Evolutionary conservation across 2,113 vertebrate species (phyloP), one percentile per base, ranked within the genome.

Genomic region (Psammodynastes pulverulentus): DNA sequence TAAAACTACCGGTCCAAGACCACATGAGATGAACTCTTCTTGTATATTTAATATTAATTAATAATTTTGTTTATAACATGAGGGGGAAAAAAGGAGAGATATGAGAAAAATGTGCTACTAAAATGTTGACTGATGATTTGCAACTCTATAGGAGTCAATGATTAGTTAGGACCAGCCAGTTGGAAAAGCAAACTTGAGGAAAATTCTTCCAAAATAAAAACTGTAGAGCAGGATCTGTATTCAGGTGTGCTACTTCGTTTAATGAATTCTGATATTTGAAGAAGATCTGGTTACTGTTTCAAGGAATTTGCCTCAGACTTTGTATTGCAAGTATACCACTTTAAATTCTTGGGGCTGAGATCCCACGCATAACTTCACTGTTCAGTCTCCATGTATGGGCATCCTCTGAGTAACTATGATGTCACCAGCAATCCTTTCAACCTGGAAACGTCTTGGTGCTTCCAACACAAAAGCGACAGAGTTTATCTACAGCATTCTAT

Each of bases 11-110:
- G 91, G 86, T 84, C 52, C 5, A 93, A 94, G 94, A 21, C 45
- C 53, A 92, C 90, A 93, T 89, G 24, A 94, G 91, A 93, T 92
- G 39, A 92, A 90, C 87, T 24, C 43, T 84, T 93, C 93, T 67
- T 23, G 9, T 90, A 52, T 15, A 84, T 53, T 92, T 86, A 52
- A 43, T 34, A 29, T 56, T 91, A 90, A 93, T 94, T 95, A 93
- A 89, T 94, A 94, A 45, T 94, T 53, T 58, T 85, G 58, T 92
- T 62, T 91, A 89, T 92, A 17, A 8, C 56, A 87, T 93, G 91
- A 43, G 53, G 90, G 19, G 34, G 0, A 93, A 90, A 89, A 93
- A 2, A 91, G 58, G 43, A 23, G 49, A 90, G 92, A 43, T 90
- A 93, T 87, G 95, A 94, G 19, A 56, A 56, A 87, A 89, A 92